Percentiles rank a stretch among this genome's conserved stretches.
These are phyloP conservation scores for Equus przewalskii DNA, from an alignment of 2,113 vertebrate species.

Conservation along the genomic window DNA sequence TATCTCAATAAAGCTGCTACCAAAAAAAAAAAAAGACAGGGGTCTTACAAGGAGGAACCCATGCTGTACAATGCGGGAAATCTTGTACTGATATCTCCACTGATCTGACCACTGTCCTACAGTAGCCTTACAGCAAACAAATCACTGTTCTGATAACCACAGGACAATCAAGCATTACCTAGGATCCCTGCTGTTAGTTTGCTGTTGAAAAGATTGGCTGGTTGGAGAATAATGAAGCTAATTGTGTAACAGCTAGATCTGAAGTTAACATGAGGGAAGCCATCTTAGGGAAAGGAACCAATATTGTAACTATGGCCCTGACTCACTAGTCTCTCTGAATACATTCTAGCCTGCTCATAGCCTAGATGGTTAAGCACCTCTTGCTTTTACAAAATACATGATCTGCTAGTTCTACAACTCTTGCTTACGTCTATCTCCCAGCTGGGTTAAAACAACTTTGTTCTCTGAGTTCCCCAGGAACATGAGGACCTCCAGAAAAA, in stretches of 20 bases:
- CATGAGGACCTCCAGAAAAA: no score
- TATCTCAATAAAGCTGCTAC: neutral
- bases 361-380: no score
- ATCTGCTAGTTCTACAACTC: no score
- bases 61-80: neutral
- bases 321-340: no score
- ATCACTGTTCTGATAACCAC: neutral
- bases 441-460: no score
- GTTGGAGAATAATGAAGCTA: neutral
- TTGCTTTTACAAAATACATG: no score
- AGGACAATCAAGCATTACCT: neutral
- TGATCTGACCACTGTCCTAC: neutral
- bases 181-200: neutral
- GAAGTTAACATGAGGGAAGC: no score
- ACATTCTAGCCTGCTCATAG: no score
- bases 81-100: neutral
- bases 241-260: neutral
- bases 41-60: neutral
- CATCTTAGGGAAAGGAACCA: no score
- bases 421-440: no score
- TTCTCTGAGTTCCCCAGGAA: no score
- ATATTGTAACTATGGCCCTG: no score
- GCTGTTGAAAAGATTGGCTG: neutral
- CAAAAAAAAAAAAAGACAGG: neutral
- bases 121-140: neutral